Evolutionary conservation across 2,113 vertebrate species (phyloP), one percentile per base, ranked within the genome.

Genomic region (Myrmecophaga tridactyla): DNA sequence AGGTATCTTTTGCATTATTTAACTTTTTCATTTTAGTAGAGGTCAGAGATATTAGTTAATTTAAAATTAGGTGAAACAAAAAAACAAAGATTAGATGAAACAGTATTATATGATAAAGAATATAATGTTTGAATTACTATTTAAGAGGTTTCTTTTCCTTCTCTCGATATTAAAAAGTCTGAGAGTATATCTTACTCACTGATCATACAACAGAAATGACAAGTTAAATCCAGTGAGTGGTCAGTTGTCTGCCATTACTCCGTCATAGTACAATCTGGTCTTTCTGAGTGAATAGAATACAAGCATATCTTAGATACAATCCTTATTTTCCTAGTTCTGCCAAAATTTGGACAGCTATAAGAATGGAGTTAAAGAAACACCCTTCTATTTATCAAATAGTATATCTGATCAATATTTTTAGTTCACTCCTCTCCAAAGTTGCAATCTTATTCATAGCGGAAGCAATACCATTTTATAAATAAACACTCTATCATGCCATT

Each of bases 71-170:
- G 15, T 60, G 31, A 81, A 90, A 1, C 10, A 29, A n/a, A n/a
- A n/a, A n/a, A n/a, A n/a, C n/a, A n/a, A 94, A 34, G 89, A 86
- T 89, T 95, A 90, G 17, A 18, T 60, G 31, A 81, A 90, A 1
- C 10, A 29, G 7, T 77, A 85, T 56, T 94, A 72, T 86, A 90
- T 94, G 56, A 27, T 87, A 62, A 77, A 53, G 15, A 77, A 23
- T 75, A 1, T 76, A n/a, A 60, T n/a, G 6, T 91, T 85, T 89
- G 31, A 85, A 39, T 91, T 90, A 46, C 31, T 85, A 10, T 93
- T 95, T 58, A 5, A 67, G 67, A 83, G 9, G 4, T 96, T 92
- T 89, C 8, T 77, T 80, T 96, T 89, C 14, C 65, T 88, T 94
- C 36, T 86, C 7, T 76, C 56, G 93, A 1, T 86, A 77, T 96